Base-by-base conservation (phyloP, 1,140 invertebrate genomes). In the Drosophila bocqueti region DNA sequence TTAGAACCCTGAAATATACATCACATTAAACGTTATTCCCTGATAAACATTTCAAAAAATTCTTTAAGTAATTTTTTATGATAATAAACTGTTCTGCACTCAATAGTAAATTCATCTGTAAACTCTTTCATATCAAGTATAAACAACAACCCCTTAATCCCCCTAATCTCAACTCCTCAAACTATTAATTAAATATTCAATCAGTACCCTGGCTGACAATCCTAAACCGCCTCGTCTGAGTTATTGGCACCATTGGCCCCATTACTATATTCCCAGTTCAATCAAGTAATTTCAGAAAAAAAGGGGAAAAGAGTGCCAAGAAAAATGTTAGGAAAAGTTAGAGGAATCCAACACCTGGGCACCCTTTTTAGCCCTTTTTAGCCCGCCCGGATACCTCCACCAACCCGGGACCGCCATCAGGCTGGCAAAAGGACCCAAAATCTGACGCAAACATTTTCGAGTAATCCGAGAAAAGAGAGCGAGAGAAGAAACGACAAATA, bases 361-460 rank as follows among this genome's bases (percentile, higher is more conserved):
- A 60, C 69, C 68, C 68, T 34, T 69, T 71, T 31, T 18, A 57
- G 52, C 66, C 54, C 36, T 64, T 47, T 57, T 40, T 38, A 13
- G n/a, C 36, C 43, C 13, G 36, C 36, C 36, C 13, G 36, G 16
- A n/a, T 9, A n/a, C 63, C 55, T 38, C 15, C 24, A 46, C 50
- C 11, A 8, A 15, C 68, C 52, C 50, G n/a, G 2, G 6, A 71
- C 18, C 49, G 64, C 67, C 40, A 24, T 68, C 63, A 54, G 47
- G 26, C 2, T 21, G 21, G 60, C 60, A 26, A 54, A 29, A 52
- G 47, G 18, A 38, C 67, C 64, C 67, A 61, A 74, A 74, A 74
- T 74, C 69, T 74, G 71, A 73, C 52, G 69, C 55, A 74, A 74
- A 74, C 71, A 74, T 74, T 74, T 73, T 73, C 67, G 67, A 74